Evolutionary conservation across 2,888 invertebrate genomes (phyloP).

Genomic region (Drepanosiphum platanoidis): DNA sequence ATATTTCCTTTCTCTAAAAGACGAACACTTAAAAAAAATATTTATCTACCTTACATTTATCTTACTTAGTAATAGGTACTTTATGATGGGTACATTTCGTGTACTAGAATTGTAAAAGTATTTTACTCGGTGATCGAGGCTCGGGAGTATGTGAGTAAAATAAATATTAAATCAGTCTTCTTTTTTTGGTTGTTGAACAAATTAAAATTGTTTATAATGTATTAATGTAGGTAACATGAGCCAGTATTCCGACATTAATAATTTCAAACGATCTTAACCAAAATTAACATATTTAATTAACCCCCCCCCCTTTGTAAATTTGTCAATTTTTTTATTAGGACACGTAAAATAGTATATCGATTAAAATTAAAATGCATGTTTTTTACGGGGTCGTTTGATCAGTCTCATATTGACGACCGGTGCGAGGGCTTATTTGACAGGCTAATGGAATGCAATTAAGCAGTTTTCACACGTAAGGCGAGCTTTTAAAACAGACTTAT

Average conservation of each 20-base stretch:
- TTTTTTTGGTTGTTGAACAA: background rate
- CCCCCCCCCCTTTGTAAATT: no score
- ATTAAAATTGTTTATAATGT: background rate
- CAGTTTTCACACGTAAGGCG: background rate
- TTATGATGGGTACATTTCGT: background rate
- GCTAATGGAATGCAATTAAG: background rate
- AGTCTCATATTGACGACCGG: background rate
- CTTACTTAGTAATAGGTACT: background rate
- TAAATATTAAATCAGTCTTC: background rate
- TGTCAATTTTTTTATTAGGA: background rate
- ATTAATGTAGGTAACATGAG: background rate
- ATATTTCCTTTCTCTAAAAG: background rate
- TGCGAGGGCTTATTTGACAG: background rate
- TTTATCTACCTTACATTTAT: background rate
- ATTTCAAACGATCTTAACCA: no score
- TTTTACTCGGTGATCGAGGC: no score
- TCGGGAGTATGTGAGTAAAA: no score
- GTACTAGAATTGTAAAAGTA: no score
- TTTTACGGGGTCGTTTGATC: background rate
- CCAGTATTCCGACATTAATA: background rate
- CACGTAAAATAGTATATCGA: background rate
- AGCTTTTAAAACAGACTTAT: slow-evolving; percentile 1
- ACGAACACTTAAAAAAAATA: slow-evolving; percentile 5
- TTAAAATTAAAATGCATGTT: background rate
- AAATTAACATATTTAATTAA: no score